A percentile compares a stretch with the other conserved stretches of the same genome.
Conservation (phyloP, 2,113 vertebrate genomes). For the Myotis yumanensis region DNA sequence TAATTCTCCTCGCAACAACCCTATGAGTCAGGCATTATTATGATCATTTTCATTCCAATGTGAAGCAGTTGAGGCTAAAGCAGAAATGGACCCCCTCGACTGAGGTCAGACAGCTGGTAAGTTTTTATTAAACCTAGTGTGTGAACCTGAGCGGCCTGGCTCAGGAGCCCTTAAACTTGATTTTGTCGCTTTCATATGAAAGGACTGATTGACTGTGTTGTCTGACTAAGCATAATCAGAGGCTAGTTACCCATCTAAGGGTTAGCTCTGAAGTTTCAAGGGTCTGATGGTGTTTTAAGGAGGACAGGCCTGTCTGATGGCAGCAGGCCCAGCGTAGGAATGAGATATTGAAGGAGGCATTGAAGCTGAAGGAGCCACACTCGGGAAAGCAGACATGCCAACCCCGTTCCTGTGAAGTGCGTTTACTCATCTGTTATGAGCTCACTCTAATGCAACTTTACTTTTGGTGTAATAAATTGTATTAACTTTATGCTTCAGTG, state of each 20-base stretch:
- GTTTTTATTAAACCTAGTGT: neutral
- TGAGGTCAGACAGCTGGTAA: neutral
- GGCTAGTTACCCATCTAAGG: neutral
- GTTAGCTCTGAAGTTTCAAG: neutral
- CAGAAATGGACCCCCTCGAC: neutral
- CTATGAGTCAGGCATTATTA: neutral
- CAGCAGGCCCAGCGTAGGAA: neutral
- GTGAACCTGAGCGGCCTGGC: neutral
- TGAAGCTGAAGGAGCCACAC: neutral
- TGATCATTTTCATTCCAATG: neutral
- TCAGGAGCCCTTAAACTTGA: neutral
- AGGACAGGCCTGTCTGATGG: neutral
- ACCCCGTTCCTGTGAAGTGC: neutral
- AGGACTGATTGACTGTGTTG: neutral
- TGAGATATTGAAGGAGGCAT: neutral
- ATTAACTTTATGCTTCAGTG: slow-evolving; percentile 73
- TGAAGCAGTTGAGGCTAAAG: neutral
- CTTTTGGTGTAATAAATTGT: slow-evolving; percentile 70
- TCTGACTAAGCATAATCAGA: neutral
- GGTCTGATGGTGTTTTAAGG: neutral
- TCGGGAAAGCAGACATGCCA: neutral
- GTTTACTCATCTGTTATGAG: slow-evolving; percentile 50
- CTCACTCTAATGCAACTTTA: slow-evolving; percentile 51
- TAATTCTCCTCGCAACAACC: neutral
- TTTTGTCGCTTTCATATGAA: neutral